Evolutionary conservation across 2,797 vertebrate genomes (phyloP).

Genomic region (Falco biarmicus): DNA sequence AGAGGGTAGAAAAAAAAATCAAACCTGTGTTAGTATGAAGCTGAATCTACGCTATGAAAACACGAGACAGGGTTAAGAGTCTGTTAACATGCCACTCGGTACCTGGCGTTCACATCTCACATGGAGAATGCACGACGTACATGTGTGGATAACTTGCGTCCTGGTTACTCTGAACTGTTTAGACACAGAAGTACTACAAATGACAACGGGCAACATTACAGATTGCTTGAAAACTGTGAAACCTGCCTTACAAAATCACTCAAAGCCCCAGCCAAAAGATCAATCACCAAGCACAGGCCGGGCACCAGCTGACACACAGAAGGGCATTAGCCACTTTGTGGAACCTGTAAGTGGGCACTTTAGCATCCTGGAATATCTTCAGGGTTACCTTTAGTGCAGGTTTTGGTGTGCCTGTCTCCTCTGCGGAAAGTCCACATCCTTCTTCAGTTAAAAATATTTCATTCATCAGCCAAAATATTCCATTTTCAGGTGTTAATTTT

Average conservation of each 20-base stretch:
- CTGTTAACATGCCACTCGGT: background rate
- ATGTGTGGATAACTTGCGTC: slow-evolving; percentile 25
- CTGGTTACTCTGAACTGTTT: slow-evolving; percentile 47
- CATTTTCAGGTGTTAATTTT: background rate
- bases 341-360: background rate
- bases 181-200: slow-evolving; percentile 51
- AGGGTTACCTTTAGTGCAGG: background rate
- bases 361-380: background rate
- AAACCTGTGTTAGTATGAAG: slow-evolving; percentile 41
- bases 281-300: background rate
- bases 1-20: background rate
- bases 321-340: background rate
- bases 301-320: background rate
- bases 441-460: background rate
- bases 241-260: background rate
- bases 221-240: background rate
- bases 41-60: background rate
- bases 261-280: background rate
- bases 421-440: background rate
- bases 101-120: slow-evolving; percentile 58
- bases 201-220: slow-evolving; percentile 6
- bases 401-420: background rate
- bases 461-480: background rate
- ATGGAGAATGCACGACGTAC: slow-evolving; percentile 39
- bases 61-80: background rate